These are phyloP conservation scores for Takifugu bimaculatus DNA, from an alignment of 2,113 vertebrate species.

Conservation along the genomic window DNA sequence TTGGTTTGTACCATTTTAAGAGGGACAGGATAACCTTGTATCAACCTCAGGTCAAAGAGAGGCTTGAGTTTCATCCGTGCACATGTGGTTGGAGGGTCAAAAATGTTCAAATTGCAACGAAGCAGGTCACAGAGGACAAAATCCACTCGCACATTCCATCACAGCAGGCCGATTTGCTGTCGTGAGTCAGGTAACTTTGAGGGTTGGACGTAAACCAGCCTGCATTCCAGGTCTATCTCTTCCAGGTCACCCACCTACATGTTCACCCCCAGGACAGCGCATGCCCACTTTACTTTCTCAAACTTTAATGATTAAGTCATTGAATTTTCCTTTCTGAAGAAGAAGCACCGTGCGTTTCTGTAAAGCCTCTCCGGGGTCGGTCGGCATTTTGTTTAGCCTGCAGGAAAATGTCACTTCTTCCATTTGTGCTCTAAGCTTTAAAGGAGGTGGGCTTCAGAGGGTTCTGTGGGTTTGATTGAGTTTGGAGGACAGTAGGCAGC, in stretches of 20 bases:
- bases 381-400: not conserved
- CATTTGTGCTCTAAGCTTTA: constrained; percentile 19
- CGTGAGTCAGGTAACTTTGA: constrained; percentile 15
- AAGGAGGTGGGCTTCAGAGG: constrained; percentile 5
- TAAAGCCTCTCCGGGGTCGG: not conserved
- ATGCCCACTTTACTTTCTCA: constrained; percentile 10
- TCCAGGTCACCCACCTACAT: constrained; percentile 26
- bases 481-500: constrained; percentile 41
- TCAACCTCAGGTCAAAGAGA: constrained; percentile 43
- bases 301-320: not conserved
- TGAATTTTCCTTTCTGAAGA: not conserved
- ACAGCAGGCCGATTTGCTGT: not conserved
- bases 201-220: constrained; percentile 21
- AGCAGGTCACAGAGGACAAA: too few species aligned
- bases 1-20: constrained; percentile 55
- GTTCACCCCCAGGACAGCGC: constrained; percentile 7
- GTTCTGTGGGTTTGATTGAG: constrained; percentile 17
- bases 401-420: constrained; percentile 2
- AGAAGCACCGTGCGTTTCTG: constrained; percentile 1
- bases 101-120: too few species aligned
- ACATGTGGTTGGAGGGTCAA: not conserved
- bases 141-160: too few species aligned
- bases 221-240: constrained; percentile 44
- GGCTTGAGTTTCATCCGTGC: constrained; percentile 9
- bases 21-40: constrained; percentile 45